Percentiles rank a stretch among this genome's conserved stretches.
Conservation (phyloP, 2,113 vertebrate species). For the Donacobius atricapilla region DNA sequence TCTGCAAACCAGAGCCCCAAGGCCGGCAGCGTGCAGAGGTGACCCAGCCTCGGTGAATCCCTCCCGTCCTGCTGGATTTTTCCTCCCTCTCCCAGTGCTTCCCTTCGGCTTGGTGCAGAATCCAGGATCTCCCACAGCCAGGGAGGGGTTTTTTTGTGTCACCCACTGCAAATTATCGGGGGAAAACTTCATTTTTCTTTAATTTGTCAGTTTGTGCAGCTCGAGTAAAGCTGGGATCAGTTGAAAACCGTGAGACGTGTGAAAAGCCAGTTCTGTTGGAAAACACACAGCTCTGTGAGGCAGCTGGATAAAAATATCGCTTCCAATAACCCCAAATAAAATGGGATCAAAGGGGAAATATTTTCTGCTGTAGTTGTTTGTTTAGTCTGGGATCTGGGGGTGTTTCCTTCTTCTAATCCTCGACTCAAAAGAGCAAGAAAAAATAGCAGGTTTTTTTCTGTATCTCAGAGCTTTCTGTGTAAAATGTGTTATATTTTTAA, state of each 20-base stretch:
- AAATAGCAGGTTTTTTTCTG: background rate
- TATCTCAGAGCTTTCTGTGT: background rate
- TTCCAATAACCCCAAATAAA: background rate
- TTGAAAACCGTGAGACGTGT: background rate
- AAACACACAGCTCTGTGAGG: fast-evolving
- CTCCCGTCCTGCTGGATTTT: background rate
- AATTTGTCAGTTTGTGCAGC: fast-evolving
- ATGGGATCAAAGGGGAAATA: background rate
- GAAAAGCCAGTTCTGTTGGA: background rate
- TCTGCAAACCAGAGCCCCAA: fast-evolving
- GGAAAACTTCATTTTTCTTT: background rate
- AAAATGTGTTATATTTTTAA: background rate
- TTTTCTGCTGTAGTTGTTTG: background rate
- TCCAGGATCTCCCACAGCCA: fast-evolving
- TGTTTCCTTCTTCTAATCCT: background rate
- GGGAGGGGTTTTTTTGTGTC: background rate
- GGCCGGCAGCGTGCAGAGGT: fast-evolving
- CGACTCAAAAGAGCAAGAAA: background rate
- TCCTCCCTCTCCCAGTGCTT: background rate
- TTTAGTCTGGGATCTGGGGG: background rate
- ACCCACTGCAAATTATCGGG: background rate
- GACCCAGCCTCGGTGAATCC: fast-evolving
- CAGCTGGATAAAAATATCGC: background rate
- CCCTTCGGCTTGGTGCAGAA: fast-evolving
- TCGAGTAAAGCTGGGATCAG: background rate